Evolutionary conservation across 2,888 invertebrate species (phyloP).

Genomic region (Parnassius apollo): DNA sequence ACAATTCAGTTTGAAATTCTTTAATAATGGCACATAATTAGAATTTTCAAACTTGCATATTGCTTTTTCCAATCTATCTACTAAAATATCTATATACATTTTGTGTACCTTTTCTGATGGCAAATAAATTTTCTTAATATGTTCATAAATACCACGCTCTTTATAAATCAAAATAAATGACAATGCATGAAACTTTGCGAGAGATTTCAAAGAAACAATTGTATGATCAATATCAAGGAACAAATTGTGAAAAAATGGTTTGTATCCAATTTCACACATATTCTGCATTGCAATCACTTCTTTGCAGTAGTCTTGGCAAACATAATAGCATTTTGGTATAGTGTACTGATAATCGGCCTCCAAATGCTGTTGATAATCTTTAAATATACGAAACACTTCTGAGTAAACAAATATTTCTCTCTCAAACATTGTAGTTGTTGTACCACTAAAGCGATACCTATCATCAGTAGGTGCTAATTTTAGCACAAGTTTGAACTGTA

Average conservation of each 20-base stretch:
- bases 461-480: slow-evolving; percentile 70
- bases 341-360: slow-evolving; percentile 35
- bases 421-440: slow-evolving; percentile 59
- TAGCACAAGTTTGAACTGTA: slow-evolving; percentile 49
- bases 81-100: slow-evolving; percentile 58
- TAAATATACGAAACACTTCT: slow-evolving; percentile 48
- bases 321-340: slow-evolving; percentile 57
- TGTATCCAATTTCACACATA: slow-evolving; percentile 54
- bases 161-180: slow-evolving; percentile 55
- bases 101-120: slow-evolving; percentile 53
- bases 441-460: slow-evolving; percentile 63
- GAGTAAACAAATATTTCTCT: slow-evolving; percentile 65
- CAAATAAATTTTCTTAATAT: slow-evolving; percentile 48
- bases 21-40: slow-evolving; percentile 46
- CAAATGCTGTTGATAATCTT: slow-evolving; percentile 41
- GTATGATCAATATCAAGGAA: slow-evolving; percentile 61
- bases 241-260: slow-evolving; percentile 45
- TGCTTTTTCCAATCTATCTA: slow-evolving; percentile 61
- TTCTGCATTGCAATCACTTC: slow-evolving; percentile 64
- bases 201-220: slow-evolving; percentile 47
- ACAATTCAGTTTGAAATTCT: slow-evolving; percentile 48
- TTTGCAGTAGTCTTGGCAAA: slow-evolving; percentile 53
- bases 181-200: slow-evolving; percentile 64
- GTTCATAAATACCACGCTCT: slow-evolving; percentile 42
- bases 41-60: slow-evolving; percentile 49